A percentile compares a stretch with the other conserved stretches of the same genome.
These are phyloP conservation scores for Acanthopleura granulata DNA, from an alignment of 2,888 invertebrate species.

Conservation along the genomic window DNA sequence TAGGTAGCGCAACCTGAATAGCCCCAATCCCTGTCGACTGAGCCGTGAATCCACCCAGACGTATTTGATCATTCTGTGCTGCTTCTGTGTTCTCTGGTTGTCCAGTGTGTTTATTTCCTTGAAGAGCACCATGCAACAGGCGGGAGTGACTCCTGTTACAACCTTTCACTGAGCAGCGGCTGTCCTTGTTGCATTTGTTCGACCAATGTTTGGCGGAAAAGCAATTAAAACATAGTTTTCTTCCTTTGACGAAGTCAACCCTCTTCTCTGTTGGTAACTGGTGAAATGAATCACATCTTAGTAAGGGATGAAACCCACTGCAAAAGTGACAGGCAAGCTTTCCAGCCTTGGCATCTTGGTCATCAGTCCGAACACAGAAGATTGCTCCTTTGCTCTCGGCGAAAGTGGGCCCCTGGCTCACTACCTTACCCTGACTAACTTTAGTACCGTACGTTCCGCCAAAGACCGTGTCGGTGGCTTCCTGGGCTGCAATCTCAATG, in stretches of 20 bases:
- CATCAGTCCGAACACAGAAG: background rate
- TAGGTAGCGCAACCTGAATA: background rate
- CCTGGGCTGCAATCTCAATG: background rate
- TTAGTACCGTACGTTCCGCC: background rate
- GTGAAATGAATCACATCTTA: background rate
- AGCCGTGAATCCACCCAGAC: background rate
- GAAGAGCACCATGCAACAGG: constrained; percentile 6
- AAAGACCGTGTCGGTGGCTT: background rate
- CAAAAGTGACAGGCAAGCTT: background rate
- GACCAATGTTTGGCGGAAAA: constrained; percentile 2
- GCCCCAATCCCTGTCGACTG: background rate
- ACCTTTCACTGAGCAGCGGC: background rate
- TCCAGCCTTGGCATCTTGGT: too few species aligned
- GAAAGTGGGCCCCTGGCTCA: too few species aligned
- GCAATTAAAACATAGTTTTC: background rate
- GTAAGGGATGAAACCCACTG: background rate
- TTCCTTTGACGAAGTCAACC: too few species aligned
- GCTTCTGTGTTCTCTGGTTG: background rate
- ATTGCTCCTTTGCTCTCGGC: background rate
- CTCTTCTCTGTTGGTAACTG: background rate
- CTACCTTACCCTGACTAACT: too few species aligned
- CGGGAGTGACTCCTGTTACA: background rate
- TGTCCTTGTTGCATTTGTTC: background rate
- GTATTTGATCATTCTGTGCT: background rate
- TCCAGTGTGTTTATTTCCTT: background rate